phyloP scores from a whole-genome alignment of 2,113 vertebrate genomes.

The Phoenicopterus ruber region DNA sequence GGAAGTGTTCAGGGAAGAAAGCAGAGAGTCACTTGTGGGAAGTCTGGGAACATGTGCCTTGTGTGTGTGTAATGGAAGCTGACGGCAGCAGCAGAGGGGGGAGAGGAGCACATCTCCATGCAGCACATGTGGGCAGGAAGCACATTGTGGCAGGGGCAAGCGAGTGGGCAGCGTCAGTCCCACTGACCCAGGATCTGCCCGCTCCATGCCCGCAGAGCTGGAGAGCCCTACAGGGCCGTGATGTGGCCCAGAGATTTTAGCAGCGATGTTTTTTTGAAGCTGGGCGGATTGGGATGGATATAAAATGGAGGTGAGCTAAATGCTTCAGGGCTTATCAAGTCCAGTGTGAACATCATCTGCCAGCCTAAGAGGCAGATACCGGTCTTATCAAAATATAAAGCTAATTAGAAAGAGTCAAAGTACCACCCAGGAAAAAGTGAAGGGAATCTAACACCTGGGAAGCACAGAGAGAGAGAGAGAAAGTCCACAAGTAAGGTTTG shows the following conservation, averaged over 20 bases:
- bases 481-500: not conserved
- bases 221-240: too few relatives aligned
- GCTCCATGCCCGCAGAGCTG: not conserved
- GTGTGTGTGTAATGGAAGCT: not conserved
- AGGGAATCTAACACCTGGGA: not conserved
- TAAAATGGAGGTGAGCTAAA: too few relatives aligned
- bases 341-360: too few relatives aligned
- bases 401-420: not conserved
- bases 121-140: rapidly evolving
- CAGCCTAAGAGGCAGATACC: too few relatives aligned
- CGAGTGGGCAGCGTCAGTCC: rapidly evolving
- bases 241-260: too few relatives aligned
- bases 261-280: too few relatives aligned
- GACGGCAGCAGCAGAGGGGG: not conserved
- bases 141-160: rapidly evolving
- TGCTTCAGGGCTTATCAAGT: too few relatives aligned
- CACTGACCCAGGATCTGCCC: too few relatives aligned
- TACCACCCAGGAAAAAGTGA: not conserved
- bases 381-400: too few relatives aligned
- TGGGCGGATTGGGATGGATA: too few relatives aligned
- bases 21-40: not conserved
- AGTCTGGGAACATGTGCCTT: not conserved
- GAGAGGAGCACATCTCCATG: not conserved
- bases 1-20: rapidly evolving
- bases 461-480: not conserved